Conservation (phyloP, 2,797 vertebrate species). For the Rhinogobio ventralis region DNA sequence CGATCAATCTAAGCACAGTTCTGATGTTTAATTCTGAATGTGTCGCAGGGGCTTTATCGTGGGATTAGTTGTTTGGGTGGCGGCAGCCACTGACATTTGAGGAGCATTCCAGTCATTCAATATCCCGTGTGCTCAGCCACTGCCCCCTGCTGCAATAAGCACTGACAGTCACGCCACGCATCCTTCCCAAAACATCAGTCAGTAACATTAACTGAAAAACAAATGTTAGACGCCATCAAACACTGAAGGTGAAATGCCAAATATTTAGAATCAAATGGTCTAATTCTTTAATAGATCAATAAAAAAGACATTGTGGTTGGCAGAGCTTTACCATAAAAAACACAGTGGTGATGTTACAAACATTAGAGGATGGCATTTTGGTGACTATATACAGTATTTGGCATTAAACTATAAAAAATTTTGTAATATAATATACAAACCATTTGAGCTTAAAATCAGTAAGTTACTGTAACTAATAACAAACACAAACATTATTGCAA, state of each 20-base stretch:
- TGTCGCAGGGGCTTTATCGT: constrained; percentile 15
- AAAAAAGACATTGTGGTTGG: neutral
- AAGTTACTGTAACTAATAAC: neutral
- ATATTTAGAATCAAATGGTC: neutral
- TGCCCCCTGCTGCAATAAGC: constrained; percentile 17
- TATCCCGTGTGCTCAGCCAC: neutral
- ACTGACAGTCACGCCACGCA: neutral
- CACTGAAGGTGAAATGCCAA: neutral
- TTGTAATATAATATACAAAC: neutral
- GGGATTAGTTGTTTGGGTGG: constrained; percentile 35
- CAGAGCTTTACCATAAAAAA: neutral
- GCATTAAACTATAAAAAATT: neutral
- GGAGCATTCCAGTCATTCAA: constrained; percentile 44
- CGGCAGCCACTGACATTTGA: constrained; percentile 32
- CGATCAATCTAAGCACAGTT: constrained; percentile 7
- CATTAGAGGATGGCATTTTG: neutral
- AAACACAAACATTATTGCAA: neutral
- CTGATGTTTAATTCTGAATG: constrained; percentile 40
- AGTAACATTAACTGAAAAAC: constrained; percentile 28
- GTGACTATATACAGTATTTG: neutral
- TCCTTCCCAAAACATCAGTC: constrained; percentile 8
- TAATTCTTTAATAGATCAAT: neutral
- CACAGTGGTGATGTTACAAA: neutral
- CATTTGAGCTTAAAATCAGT: neutral
- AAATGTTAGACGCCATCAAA: constrained; percentile 23